Percentiles rank a stretch among this genome's conserved stretches.
phyloP scores from a whole-genome alignment of 2,113 vertebrate species.

The Psittacus erithacus region DNA sequence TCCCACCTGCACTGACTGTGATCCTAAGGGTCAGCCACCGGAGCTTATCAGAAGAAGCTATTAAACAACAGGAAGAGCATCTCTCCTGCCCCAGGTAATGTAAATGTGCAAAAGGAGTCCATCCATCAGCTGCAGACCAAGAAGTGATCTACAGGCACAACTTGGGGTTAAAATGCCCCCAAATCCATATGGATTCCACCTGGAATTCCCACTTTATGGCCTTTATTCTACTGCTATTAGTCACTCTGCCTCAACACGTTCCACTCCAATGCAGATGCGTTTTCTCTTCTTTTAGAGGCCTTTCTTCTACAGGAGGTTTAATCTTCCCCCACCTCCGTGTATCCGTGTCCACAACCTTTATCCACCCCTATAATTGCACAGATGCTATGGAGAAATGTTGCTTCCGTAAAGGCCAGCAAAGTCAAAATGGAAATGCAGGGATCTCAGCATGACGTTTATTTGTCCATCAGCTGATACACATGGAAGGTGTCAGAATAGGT shows the following conservation, averaged over 20 bases:
- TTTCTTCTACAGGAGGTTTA: neutral
- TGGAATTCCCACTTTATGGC: neutral
- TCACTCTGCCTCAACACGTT: neutral
- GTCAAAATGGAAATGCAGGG: neutral
- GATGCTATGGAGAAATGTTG: neutral
- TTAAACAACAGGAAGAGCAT: neutral
- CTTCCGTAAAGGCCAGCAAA: neutral
- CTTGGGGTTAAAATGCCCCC: neutral
- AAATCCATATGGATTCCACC: no score
- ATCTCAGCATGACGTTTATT: slow-evolving; percentile 1
- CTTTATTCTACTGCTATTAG: neutral
- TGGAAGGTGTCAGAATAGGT: neutral
- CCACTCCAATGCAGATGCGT: neutral
- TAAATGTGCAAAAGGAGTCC: neutral
- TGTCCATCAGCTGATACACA: neutral
- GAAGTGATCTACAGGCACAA: neutral
- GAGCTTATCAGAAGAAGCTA: neutral
- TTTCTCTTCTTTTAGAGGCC: neutral
- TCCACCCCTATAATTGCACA: neutral
- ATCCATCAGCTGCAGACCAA: neutral
- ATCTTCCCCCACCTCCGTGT: accelerated
- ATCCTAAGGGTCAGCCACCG: neutral
- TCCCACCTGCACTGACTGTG: neutral
- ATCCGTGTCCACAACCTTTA: neutral
- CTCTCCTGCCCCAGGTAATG: neutral